A percentile compares a stretch with the other conserved stretches of the same genome.
Evolutionary conservation across 2,113 vertebrate species (phyloP).

Genomic region (Pseudolaguvia tuberculata): DNA sequence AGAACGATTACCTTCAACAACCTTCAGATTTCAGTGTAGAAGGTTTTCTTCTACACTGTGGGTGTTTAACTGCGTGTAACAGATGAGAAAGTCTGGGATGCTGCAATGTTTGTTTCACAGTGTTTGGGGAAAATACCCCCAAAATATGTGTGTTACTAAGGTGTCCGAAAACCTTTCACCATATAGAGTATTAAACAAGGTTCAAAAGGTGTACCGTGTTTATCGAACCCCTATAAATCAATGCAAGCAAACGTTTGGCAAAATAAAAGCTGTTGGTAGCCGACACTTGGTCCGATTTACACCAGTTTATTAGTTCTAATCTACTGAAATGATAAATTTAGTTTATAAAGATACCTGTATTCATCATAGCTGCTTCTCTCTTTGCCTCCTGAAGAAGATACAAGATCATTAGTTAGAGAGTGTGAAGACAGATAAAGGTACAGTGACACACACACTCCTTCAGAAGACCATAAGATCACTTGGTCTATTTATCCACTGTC

Average conservation of each 20-base stretch:
- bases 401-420: slow-evolving; percentile 60
- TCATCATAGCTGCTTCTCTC: slow-evolving; percentile 85
- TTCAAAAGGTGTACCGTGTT: slow-evolving; percentile 16
- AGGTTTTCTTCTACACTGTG: too few species aligned
- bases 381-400: slow-evolving; percentile 76
- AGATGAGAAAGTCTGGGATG: too few species aligned
- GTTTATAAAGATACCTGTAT: slow-evolving; percentile 79
- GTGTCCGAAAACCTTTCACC: too few species aligned
- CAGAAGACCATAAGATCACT: neutral
- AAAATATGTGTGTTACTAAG: too few species aligned
- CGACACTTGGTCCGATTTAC: neutral
- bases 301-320: slow-evolving; percentile 24
- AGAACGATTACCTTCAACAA: too few species aligned
- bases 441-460: slow-evolving; percentile 31
- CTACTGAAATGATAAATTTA: slow-evolving; percentile 37
- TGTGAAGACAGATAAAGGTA: slow-evolving; percentile 39
- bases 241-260: slow-evolving; percentile 23
- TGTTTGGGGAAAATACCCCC: too few species aligned
- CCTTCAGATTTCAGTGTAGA: too few species aligned
- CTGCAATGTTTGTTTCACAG: too few species aligned
- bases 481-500: neutral
- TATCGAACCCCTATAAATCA: slow-evolving; percentile 27
- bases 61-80: too few species aligned
- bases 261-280: slow-evolving; percentile 17
- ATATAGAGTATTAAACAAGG: too few species aligned